Evolutionary conservation across 2,113 vertebrate species (phyloP), one percentile per base, ranked within the genome.

Genomic region (Cariama cristata): DNA sequence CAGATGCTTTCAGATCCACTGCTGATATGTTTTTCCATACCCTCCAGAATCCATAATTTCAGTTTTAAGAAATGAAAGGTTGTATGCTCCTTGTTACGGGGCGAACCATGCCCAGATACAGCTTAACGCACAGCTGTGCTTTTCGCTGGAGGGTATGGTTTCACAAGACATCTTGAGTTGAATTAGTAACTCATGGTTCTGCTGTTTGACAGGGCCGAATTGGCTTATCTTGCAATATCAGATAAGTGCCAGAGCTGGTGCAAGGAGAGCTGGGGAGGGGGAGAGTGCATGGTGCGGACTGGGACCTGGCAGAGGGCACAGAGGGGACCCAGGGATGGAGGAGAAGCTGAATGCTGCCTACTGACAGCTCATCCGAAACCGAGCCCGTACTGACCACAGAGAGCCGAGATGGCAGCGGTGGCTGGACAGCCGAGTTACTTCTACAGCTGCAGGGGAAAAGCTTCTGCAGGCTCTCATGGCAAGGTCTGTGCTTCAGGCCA

Each of bases 371-470:
- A 71, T 49, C n/a, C 52, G 12, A 40, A 63, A 50, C 24, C 40
- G 33, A 80, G 28, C 6, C 32, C n/a, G 67, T n/a, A 32, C 26
- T 55, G 64, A 55, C 26, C 64, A 80, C 59, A 59, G 30, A 35
- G 17, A 68, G 50, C 44, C 42, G 52, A 50, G 63, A 53, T 0
- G 1, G 47, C 55, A 59, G 3, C 1, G 3, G 79, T 6, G 11
- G 44, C 59, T 77, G 72, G 56, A 44, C 50, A 79, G 22, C 42
- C 6, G 47, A 77, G 50, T 42, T 32, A 44, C 44, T 76, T 47
- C 84, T 40, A 18, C 26, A 59, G 56, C 55, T 52, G 38, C n/a
- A 50, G 44, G 14, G 24, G 11, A 6, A 56, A 93, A 84, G 15
- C 44, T 62, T 62, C 79, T 80, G 63, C 50, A 86, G 35, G 63